Percentiles rank a stretch among this genome's conserved stretches.
Conservation (phyloP, 1,140 invertebrate genomes). For the Drosophila tropicalis region DNA sequence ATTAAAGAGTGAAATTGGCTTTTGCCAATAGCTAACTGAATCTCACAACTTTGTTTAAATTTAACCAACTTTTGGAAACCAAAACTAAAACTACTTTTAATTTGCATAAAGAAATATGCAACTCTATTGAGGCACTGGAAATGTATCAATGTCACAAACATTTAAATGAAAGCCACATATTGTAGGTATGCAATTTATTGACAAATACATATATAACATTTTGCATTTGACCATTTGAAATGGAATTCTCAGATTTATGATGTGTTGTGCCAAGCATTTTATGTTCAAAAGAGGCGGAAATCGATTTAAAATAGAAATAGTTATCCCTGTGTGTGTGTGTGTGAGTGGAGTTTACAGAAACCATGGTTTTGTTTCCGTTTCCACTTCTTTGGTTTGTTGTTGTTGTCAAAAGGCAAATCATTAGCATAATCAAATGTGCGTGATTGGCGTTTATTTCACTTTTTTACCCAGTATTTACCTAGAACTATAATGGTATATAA, state of each 20-base stretch:
- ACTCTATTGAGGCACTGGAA: conserved; percentile 6
- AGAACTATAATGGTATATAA: background rate
- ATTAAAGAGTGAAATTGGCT: too few relatives aligned
- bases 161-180: conserved; percentile 12
- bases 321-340: background rate
- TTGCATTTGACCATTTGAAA: background rate
- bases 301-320: conserved; percentile 45
- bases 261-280: background rate
- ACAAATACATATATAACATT: conserved; percentile 27
- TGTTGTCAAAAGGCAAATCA: conserved; percentile 60
- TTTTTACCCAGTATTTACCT: conserved; percentile 6
- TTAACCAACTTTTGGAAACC: conserved; percentile 11
- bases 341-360: conserved; percentile 21
- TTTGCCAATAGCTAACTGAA: conserved; percentile 4
- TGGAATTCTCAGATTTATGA: background rate
- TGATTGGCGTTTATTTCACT: conserved; percentile 51
- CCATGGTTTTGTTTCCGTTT: conserved; percentile 31
- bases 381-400: conserved; percentile 39
- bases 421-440: conserved; percentile 79
- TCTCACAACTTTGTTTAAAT: conserved; percentile 18
- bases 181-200: background rate
- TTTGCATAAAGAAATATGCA: conserved; percentile 31
- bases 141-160: conserved; percentile 20
- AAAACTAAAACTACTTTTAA: conserved; percentile 30
- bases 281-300: background rate